Base-by-base conservation (phyloP, 92 coral and sea anemone species). In the Zoanthus sociatus region DNA sequence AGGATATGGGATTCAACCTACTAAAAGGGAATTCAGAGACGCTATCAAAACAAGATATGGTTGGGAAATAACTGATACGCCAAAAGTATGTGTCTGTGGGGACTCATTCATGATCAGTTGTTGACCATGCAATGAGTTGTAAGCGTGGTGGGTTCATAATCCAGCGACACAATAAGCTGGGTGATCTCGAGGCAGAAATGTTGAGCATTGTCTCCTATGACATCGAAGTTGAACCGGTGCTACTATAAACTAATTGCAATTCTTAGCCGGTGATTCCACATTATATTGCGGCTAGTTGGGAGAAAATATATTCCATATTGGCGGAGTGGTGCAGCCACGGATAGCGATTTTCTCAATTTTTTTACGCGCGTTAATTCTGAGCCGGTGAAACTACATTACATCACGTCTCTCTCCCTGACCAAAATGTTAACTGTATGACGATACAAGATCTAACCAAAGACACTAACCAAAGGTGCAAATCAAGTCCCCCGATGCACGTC, bases 1-100 rank as follows among this genome's bases (percentile, higher is more conserved):
- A 26, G 26, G 26, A 26, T 26, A 26, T 26, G 77, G 9, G 17
- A 76, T 15, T 81, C 89, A 7, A 60, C 88, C n/a, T 89, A 92
- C 83, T 58, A 92, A 90, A 53, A 44, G 88, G 14, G 92, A 89
- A 53, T 92, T 92, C 68, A 18, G 88, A 45, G 92, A 93, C 69
- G 93, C 91, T 11, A 21, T 87, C 20, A 76, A 92, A 30, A 63
- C 88, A 26, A 83, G 92, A 79, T 84, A 90, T 76, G 90, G 87
- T 60, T 92, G 90, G 91, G 83, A 85, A 18, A 69, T 90, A 48
- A 60, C 61, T 50, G 89, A 74, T 20, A 50, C 51, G 45, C 89
- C 89, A 51, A 31, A 71, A n/a, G 77, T 53, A 31, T 86, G 82
- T 50, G 89, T 26, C 26, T 26, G 26, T 26, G 26, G 26, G 26